Percentiles rank a stretch among this genome's conserved stretches.
These are phyloP conservation scores for Electrona antarctica DNA, from an alignment of 2,113 vertebrate genomes.

Conservation along the genomic window DNA sequence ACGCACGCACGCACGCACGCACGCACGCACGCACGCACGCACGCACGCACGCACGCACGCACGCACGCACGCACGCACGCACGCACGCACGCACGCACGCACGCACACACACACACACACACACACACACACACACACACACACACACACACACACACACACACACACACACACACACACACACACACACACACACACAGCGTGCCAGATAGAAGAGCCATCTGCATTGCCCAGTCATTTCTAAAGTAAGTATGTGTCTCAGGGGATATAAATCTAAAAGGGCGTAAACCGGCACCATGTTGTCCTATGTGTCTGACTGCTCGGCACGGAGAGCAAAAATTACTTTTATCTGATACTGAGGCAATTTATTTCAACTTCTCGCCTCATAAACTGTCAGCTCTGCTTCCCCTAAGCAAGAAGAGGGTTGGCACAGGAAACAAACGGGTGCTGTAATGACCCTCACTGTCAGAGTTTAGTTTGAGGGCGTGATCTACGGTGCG, in stretches of 20 bases:
- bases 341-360: conserved; percentile 46
- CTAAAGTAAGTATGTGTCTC: conserved; percentile 24
- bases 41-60: neutral
- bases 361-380: conserved; percentile 68
- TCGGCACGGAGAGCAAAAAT: conserved; percentile 40
- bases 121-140: neutral
- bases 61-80: neutral
- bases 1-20: neutral
- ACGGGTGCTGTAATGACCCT: conserved; percentile 52
- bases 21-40: conserved; percentile 2
- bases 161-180: neutral
- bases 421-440: conserved; percentile 60
- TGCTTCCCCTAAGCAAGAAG: conserved; percentile 50
- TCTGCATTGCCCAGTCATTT: conserved; percentile 6
- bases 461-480: conserved; percentile 50
- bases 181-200: neutral
- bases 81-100: too few relatives aligned
- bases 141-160: neutral
- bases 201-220: neutral
- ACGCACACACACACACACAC: neutral
- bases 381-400: conserved; percentile 62
- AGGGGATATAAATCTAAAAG: conserved; percentile 40
- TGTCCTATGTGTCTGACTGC: conserved; percentile 58
- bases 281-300: conserved; percentile 14
- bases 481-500: conserved; percentile 48